Evolutionary conservation across 2,797 vertebrate genomes (phyloP), one percentile per base, ranked within the genome.

Genomic region (Heteromormyrus szaboi): DNA sequence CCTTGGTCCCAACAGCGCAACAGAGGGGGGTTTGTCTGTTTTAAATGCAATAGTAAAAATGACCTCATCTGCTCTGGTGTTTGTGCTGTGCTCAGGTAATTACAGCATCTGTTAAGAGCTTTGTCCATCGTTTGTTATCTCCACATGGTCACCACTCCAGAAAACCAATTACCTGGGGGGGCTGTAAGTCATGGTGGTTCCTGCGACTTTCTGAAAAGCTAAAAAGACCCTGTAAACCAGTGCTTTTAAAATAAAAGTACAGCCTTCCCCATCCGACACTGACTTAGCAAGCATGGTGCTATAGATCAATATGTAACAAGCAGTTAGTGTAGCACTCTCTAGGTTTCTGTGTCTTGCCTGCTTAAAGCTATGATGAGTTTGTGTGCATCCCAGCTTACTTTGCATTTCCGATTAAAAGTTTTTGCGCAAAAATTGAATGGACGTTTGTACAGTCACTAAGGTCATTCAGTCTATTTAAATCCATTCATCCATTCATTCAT

Each of bases 21-120:
- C 62, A 50, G 50, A 90, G 88, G 62, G 62, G 48, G 65, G 79
- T 88, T 86, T 59, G 87, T 86, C 86, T 86, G 41, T 33, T 17
- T 84, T 88, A 89, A 89, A 87, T 9, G 72, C n/a, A 86, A 85
- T 90, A 90, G 87, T 91, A 89, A 90, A 91, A 91, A 88, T 90
- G 91, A 56, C 90, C 83, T 48, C 89, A 90, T 92, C 91, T 91
- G 90, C 91, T 90, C 89, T 88, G 91, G 91, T 90, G 88, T 91
- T 94, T 92, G 89, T 93, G 92, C 53, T 91, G 92, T 94, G 94
- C 95, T 94, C 94, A 96, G 95, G 95, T 96, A 96, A 96, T 96
- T 96, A 96, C 93, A 94, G 95, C 95, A 96, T 96, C 95, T 96
- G 95, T 95, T 96, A 95, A 95, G 94, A 94, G 95, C 92, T 93